Percentiles rank a stretch among this genome's conserved stretches.
Evolutionary conservation across 2,113 vertebrate species (phyloP).

Genomic region (Callipepla californica): DNA sequence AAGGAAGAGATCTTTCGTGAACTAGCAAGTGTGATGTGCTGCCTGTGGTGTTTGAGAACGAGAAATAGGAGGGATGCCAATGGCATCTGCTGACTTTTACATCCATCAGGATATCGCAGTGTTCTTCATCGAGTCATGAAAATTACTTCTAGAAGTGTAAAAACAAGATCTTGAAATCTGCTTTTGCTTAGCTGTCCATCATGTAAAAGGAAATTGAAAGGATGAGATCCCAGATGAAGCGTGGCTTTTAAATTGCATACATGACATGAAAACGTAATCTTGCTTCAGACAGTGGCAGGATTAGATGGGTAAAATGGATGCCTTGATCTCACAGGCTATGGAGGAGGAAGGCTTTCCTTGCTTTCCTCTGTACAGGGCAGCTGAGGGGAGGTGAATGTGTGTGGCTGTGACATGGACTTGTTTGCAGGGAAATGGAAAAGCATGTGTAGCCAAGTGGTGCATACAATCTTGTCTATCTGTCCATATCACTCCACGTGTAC

Average conservation of each 20-base stretch:
- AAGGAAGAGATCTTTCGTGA: neutral
- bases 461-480: accelerated
- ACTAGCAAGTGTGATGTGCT: neutral
- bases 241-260: constrained; percentile 24
- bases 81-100: neutral
- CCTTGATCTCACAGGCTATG: neutral
- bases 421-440: accelerated
- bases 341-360: neutral
- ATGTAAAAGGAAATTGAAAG: constrained; percentile 14
- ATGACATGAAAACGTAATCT: constrained; percentile 10
- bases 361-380: neutral
- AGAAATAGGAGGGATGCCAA: neutral
- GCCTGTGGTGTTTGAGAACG: neutral
- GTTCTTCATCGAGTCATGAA: neutral
- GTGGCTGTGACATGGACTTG: neutral
- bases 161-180: constrained; percentile 1
- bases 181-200: neutral
- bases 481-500: accelerated
- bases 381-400: neutral
- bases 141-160: constrained; percentile 12
- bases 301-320: neutral
- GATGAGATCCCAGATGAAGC: constrained; percentile 8
- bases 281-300: constrained; percentile 6
- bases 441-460: accelerated
- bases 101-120: neutral